phyloP scores from a whole-genome alignment of 2,888 invertebrate species.

The Argyresthia goedartella region DNA sequence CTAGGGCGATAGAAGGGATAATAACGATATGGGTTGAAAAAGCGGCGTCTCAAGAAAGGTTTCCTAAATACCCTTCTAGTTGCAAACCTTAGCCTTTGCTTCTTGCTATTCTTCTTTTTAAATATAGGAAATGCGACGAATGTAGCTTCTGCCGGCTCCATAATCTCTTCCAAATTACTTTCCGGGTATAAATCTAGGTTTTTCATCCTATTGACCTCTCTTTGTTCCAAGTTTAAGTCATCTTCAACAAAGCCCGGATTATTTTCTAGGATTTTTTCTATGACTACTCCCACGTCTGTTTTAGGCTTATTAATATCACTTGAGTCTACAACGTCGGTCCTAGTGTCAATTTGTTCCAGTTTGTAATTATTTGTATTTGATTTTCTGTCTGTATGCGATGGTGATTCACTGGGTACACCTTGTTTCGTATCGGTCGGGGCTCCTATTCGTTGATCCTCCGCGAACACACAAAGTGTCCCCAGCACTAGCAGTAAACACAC shows the following conservation, averaged over 20 bases:
- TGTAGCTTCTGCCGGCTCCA: constrained; percentile 46
- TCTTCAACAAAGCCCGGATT: too few relatives aligned
- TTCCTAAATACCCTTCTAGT: constrained; percentile 14
- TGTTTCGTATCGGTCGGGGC: constrained; percentile 11
- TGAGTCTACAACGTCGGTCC: constrained; percentile 7
- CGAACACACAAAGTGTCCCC: constrained; percentile 28
- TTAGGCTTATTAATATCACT: constrained; percentile 12
- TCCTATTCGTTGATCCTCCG: constrained; percentile 26
- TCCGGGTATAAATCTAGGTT: too few relatives aligned
- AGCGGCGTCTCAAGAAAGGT: constrained; percentile 18
- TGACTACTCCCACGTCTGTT: constrained; percentile 27
- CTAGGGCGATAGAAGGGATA: constrained; percentile 42
- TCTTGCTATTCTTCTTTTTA: constrained; percentile 19
- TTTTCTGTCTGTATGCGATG: constrained; percentile 21
- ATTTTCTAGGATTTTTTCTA: constrained; percentile 27
- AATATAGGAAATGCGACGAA: too few relatives aligned
- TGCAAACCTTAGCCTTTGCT: constrained; percentile 23
- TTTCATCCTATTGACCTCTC: too few relatives aligned
- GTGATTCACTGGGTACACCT: constrained; percentile 23
- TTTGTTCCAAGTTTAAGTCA: too few relatives aligned
- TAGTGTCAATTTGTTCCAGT: constrained; percentile 25
- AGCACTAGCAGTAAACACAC: constrained; percentile 20
- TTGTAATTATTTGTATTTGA: constrained; percentile 22
- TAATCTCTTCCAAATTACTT: constrained; percentile 34
- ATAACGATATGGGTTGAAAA: constrained; percentile 33